Base-by-base conservation (phyloP, 2,113 vertebrate species). In the Mus spicilegus region DNA sequence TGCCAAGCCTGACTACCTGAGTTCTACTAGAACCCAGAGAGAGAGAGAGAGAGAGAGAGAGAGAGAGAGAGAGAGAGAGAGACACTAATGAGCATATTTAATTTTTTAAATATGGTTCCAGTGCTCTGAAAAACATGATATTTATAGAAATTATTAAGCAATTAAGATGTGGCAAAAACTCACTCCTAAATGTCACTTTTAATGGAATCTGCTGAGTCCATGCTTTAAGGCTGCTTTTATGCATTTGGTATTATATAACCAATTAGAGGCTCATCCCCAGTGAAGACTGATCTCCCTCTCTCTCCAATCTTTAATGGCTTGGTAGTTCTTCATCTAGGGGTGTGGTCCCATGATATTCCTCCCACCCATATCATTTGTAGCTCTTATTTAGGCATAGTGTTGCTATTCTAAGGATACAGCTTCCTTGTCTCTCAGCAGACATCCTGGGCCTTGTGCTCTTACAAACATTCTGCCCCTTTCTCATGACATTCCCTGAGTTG, bases 131-230 rank as follows among this genome's bases (percentile, higher is more conserved):
- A 72, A 39, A 51, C 81, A 92, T n/a, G 22, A 73, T 69, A 17
- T 81, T 69, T 82, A 70, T 54, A 63, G 30, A 96, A 94, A 89
- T 58, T 86, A 8, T 72, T 42, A 33, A 89, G 8, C 54, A 72
- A 20, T 84, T 78, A 95, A 85, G 78, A 76, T 90, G 89, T 77
- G 39, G 30, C 78, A 12, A 30, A 95, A 91, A 7, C 19, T 77
- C 67, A 69, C 11, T 76, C 20, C 13, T 46, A 13, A 76, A 28
- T 46, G 42, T 46, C 20, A 42, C 46, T 42, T 36, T 46, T 12
- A 46, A 46, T 6, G 46, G 72, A 75, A 26, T 16, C 39, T 75
- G 70, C 16, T 42, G 42, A 76, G 42, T 14, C 24, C 72, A 24
- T 46, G 39, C 26, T 46, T 46, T 24, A 75, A 46, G 73, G 73